Evolutionary conservation across 1,140 invertebrate genomes (phyloP).

Genomic region (Drosophila grimshawi): DNA sequence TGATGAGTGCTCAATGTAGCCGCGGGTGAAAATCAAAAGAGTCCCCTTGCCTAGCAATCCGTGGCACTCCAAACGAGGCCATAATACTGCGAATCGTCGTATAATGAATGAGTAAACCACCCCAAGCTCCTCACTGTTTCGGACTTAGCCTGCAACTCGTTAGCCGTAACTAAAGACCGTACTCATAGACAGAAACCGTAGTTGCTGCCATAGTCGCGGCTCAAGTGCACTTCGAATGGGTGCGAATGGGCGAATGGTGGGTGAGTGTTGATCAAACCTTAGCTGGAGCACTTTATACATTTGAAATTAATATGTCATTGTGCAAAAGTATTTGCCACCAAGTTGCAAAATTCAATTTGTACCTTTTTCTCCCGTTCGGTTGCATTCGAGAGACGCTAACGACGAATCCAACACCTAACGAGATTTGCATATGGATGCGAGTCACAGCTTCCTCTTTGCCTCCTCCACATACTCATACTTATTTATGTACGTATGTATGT

Average conservation of each 20-base stretch:
- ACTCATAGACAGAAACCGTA: slow-evolving; percentile 19
- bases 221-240: slow-evolving; percentile 42
- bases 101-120: slow-evolving; percentile 70
- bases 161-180: slow-evolving; percentile 43
- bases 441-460: slow-evolving; percentile 13
- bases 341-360: slow-evolving; percentile 71
- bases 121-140: background rate
- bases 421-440: slow-evolving; percentile 76
- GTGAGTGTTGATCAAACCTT: background rate
- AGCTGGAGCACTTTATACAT: slow-evolving; percentile 42
- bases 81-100: slow-evolving; percentile 78
- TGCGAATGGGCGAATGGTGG: slow-evolving; percentile 5
- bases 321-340: slow-evolving; percentile 51
- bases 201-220: slow-evolving; percentile 25
- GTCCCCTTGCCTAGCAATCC: background rate
- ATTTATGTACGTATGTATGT: background rate
- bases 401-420: slow-evolving; percentile 62
- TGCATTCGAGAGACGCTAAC: slow-evolving; percentile 61
- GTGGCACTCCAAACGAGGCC: slow-evolving; percentile 62
- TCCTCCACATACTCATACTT: slow-evolving; percentile 5
- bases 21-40: slow-evolving; percentile 11
- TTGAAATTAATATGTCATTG: slow-evolving; percentile 80
- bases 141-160: slow-evolving; percentile 51
- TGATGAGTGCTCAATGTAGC: slow-evolving; percentile 53
- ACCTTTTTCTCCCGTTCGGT: slow-evolving; percentile 39